phyloP scores from a whole-genome alignment of 2,113 vertebrate genomes.

The Marmota monax region DNA sequence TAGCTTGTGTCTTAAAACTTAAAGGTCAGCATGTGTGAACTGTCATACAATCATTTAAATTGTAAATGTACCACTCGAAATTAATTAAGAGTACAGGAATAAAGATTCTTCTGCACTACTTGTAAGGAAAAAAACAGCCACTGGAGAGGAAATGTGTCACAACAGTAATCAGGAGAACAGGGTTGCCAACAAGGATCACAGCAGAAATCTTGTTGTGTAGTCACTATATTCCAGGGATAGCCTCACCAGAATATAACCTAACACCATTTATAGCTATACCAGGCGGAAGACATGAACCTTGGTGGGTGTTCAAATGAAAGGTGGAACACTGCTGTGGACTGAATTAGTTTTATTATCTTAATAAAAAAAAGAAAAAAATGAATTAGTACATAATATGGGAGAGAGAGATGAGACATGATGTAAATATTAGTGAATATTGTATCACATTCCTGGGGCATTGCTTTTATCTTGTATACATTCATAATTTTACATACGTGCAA shows the following conservation, averaged over 20 bases:
- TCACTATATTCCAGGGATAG: not conserved
- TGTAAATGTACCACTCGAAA: not conserved
- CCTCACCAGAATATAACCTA: not conserved
- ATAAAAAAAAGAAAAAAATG: not conserved
- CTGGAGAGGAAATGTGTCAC: not conserved
- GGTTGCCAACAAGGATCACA: not conserved
- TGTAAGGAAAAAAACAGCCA: not conserved
- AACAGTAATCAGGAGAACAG: not conserved
- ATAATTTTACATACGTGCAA: not conserved
- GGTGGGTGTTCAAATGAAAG: not conserved
- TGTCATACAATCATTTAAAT: not conserved
- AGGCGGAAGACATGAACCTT: not conserved
- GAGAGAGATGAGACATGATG: not conserved
- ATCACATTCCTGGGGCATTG: not conserved
- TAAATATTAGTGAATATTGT: not conserved
- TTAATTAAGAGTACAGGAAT: not conserved
- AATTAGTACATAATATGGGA: not conserved
- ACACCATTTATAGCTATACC: not conserved
- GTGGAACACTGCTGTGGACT: not conserved
- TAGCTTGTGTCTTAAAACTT: not conserved
- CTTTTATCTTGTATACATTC: not conserved
- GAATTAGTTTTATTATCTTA: constrained; percentile 21
- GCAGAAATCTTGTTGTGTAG: not conserved
- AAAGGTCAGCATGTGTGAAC: not conserved
- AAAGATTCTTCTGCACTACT: not conserved